A percentile compares a stretch with the other conserved stretches of the same genome.
phyloP scores from a whole-genome alignment of 2,888 invertebrate genomes.

The Fragum whitleyi region DNA sequence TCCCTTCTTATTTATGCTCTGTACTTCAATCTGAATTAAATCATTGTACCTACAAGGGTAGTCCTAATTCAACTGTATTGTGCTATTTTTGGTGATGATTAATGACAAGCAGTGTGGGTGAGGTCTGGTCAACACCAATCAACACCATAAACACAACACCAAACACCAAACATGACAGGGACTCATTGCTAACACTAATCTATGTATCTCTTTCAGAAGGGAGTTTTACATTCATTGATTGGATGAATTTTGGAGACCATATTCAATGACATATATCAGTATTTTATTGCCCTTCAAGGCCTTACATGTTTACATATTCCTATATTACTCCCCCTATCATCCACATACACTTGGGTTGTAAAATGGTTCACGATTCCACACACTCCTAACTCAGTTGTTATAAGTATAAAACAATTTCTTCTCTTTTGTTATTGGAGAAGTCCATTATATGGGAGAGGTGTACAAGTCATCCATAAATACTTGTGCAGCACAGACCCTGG shows the following conservation, averaged over 20 bases:
- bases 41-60: too few species aligned
- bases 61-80: too few species aligned
- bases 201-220: too few species aligned
- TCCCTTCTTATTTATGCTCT: too few species aligned
- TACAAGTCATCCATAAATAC: slow-evolving; percentile 33
- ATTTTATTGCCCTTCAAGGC: too few species aligned
- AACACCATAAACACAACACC: not conserved
- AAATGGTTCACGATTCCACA: not conserved
- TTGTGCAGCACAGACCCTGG: slow-evolving; percentile 47
- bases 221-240: too few species aligned
- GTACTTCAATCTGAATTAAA: too few species aligned
- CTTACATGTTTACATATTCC: too few species aligned
- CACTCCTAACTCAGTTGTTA: not conserved
- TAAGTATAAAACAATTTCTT: not conserved
- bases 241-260: too few species aligned
- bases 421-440: not conserved
- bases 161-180: too few species aligned
- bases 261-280: too few species aligned
- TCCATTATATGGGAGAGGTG: not conserved
- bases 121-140: slow-evolving; percentile 5
- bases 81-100: not conserved
- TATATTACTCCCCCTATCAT: not conserved
- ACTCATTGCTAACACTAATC: too few species aligned
- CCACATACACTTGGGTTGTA: not conserved
- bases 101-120: slow-evolving; percentile 6